phyloP scores from a whole-genome alignment of 2,797 vertebrate genomes.

The Chrosomus eos region DNA sequence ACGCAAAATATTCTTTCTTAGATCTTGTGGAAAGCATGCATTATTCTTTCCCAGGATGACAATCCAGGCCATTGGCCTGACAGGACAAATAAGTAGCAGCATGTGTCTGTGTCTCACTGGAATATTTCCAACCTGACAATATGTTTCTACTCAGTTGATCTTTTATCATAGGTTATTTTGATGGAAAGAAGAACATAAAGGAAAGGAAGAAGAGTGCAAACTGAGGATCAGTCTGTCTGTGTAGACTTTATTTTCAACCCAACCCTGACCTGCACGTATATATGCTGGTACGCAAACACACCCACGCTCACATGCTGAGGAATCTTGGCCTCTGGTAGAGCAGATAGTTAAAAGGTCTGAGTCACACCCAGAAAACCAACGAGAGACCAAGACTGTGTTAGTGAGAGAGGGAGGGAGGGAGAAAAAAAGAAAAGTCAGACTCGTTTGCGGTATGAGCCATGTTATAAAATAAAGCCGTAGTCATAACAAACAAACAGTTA shows the following conservation, averaged over 20 bases:
- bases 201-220: conserved; percentile 37
- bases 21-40: conserved; percentile 8
- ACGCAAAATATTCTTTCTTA: neutral
- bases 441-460: conserved; percentile 59
- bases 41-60: conserved; percentile 28
- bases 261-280: conserved; percentile 8
- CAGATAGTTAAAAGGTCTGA: conserved; percentile 65
- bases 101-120: conserved; percentile 24
- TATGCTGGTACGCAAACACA: conserved; percentile 4
- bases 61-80: conserved; percentile 8
- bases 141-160: conserved; percentile 48
- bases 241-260: conserved; percentile 62
- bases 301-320: conserved; percentile 56
- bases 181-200: conserved; percentile 57
- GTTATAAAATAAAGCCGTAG: conserved; percentile 64
- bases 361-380: conserved; percentile 53
- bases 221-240: conserved; percentile 36
- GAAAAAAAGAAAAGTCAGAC: conserved; percentile 40
- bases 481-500: conserved; percentile 73
- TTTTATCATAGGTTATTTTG: conserved; percentile 58
- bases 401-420: conserved; percentile 1
- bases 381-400: conserved; percentile 26
- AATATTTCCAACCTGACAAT: conserved; percentile 14
- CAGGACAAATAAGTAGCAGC: conserved; percentile 9
- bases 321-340: conserved; percentile 67